Conservation (phyloP, 2,888 invertebrate species). For the Bugula neritina region DNA sequence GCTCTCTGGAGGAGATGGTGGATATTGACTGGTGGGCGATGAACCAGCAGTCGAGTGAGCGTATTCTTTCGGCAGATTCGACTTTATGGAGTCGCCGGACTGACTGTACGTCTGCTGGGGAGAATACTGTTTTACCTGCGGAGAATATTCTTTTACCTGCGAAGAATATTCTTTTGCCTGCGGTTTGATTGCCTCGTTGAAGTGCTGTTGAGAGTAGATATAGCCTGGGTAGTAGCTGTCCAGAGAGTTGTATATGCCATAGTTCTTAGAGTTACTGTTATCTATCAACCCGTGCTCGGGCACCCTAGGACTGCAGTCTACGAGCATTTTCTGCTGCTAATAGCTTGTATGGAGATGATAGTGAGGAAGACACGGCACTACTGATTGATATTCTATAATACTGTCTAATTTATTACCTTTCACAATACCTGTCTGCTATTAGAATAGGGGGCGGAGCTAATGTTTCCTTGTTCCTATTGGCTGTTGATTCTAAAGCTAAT, state of each 20-base stretch:
- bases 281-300: background rate
- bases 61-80: background rate
- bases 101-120: background rate
- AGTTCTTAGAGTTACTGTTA: background rate
- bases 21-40: background rate
- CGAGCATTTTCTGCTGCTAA: background rate
- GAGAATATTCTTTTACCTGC: background rate
- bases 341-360: too few species aligned
- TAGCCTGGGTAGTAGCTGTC: conserved; percentile 15
- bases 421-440: background rate
- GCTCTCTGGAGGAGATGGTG: conserved; percentile 14
- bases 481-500: too few species aligned
- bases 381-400: background rate
- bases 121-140: background rate
- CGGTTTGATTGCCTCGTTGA: background rate
- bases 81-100: background rate
- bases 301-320: background rate
- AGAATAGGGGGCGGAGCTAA: background rate
- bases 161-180: background rate
- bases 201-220: conserved; percentile 8
- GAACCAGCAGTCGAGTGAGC: background rate
- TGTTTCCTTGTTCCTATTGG: background rate
- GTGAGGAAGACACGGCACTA: too few species aligned
- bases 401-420: background rate
- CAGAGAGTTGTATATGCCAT: background rate